These are phyloP conservation scores for Furcifer pardalis DNA, from an alignment of 2,797 vertebrate genomes.

Conservation along the genomic window DNA sequence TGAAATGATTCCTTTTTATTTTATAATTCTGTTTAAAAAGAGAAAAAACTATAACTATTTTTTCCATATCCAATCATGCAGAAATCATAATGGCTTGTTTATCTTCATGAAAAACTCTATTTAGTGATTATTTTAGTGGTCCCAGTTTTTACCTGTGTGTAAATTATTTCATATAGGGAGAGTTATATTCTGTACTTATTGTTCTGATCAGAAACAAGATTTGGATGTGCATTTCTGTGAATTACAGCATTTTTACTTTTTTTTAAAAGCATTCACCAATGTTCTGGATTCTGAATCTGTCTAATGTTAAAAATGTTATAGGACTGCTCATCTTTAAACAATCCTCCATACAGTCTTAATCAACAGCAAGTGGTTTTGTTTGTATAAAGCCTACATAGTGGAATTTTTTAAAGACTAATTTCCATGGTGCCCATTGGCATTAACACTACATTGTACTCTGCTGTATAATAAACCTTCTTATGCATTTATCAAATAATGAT, in stretches of 20 bases:
- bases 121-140: slow-evolving; percentile 88
- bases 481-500: slow-evolving; percentile 88
- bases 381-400: slow-evolving; percentile 87
- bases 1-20: slow-evolving; percentile 72
- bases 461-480: slow-evolving; percentile 87
- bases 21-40: slow-evolving; percentile 68
- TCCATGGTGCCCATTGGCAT: slow-evolving; percentile 82
- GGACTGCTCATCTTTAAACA: slow-evolving; percentile 71
- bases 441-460: slow-evolving; percentile 84
- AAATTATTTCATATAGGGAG: slow-evolving; percentile 86
- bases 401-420: slow-evolving; percentile 85
- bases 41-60: slow-evolving; percentile 79
- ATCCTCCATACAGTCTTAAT: slow-evolving; percentile 73
- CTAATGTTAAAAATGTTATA: slow-evolving; percentile 76
- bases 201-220: slow-evolving; percentile 79
- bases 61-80: slow-evolving; percentile 84
- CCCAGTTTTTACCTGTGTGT: slow-evolving; percentile 86
- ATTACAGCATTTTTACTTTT: slow-evolving; percentile 78
- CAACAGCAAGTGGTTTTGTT: slow-evolving; percentile 82
- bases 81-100: slow-evolving; percentile 84
- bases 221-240: slow-evolving; percentile 85
- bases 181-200: slow-evolving; percentile 82
- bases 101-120: slow-evolving; percentile 83
- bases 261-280: slow-evolving; percentile 77
- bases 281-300: slow-evolving; percentile 75